phyloP scores from a whole-genome alignment of 2,797 vertebrate species.

The Anisognathus igniventris region DNA sequence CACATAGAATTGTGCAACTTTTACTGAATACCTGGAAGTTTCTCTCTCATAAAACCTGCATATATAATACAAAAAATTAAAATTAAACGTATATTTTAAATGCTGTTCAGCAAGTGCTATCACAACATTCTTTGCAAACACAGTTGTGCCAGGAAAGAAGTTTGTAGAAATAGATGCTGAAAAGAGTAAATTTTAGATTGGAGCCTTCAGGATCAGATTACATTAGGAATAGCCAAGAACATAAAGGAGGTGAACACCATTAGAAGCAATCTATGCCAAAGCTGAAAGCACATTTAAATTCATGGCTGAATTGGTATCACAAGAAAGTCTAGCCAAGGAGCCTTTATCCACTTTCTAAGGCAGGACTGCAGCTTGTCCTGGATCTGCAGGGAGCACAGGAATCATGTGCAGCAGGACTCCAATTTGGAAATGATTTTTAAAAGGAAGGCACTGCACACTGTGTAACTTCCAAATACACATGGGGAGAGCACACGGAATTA shows the following conservation, averaged over 20 bases:
- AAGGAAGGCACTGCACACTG: background rate
- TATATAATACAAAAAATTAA: background rate
- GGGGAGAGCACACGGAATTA: background rate
- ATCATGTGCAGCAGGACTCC: background rate
- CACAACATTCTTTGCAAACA: background rate
- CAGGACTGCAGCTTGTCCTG: background rate
- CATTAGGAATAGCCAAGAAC: background rate
- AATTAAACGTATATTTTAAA: background rate
- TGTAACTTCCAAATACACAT: background rate
- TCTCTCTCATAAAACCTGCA: background rate
- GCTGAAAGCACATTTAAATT: background rate
- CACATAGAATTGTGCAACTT: background rate
- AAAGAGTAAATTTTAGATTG: background rate
- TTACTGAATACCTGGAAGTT: background rate
- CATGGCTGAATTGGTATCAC: background rate
- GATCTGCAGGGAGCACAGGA: background rate
- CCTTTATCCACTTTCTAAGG: background rate
- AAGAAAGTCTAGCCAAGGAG: background rate
- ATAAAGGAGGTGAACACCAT: background rate
- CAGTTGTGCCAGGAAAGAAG: background rate
- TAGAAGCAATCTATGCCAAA: background rate
- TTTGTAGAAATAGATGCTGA: background rate
- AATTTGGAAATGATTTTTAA: background rate
- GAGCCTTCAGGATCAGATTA: background rate
- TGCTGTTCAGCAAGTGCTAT: background rate